Evolutionary conservation across 53 echinoderm and acorn worm genomes (phyloP), one percentile per base, ranked within the genome.

Genomic region (Stichopus horrens): DNA sequence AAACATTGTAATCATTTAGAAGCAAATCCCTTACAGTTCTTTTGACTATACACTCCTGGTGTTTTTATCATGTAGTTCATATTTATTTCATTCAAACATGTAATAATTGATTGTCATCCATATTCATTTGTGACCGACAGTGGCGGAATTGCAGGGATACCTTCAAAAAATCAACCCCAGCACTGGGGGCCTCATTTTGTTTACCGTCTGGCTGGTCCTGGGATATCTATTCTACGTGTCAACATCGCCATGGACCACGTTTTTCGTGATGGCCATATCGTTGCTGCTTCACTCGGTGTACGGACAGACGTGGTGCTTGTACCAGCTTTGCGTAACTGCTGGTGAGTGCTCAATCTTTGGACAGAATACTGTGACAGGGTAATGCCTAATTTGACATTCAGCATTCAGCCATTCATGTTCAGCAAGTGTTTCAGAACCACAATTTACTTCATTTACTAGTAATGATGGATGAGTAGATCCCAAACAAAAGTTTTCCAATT

Each of bases 281-380:
- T 63, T 94, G 52, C 68, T 92, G 16, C 8, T 90, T 1, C 91
- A 92, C 75, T 84, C 94, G 7, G 21, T 94, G 23, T 94, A 92
- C 66, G 94, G 94, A 57, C 89, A 91, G 5, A 65, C 90, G 22
- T 91, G 92, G 77, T 89, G 92, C 58, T 75, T 94, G 53, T 92
- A 91, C 9, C 94, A 94, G 37, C 83, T 92, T 1, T 73, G 92
- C 51, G 51, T 94, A 21, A 73, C 91, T 18, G 81, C 91, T 80
- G 94, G 94, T 94, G 83, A 76, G 88, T 89, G 9, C 4, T 54
- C 68, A 11, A 11, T n/a, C 68, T n/a, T 4, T 4, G 13, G n/a
- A 11, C 68, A 11, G 13, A 11, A 67, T n/a, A 67, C 0, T n/a
- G 68, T 67, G 11, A 14, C 68, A 67, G 68, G 1, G 3, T 14